Evolutionary conservation across 1,140 invertebrate genomes (phyloP).

Genomic region (Druon quercuslanigerum): DNA sequence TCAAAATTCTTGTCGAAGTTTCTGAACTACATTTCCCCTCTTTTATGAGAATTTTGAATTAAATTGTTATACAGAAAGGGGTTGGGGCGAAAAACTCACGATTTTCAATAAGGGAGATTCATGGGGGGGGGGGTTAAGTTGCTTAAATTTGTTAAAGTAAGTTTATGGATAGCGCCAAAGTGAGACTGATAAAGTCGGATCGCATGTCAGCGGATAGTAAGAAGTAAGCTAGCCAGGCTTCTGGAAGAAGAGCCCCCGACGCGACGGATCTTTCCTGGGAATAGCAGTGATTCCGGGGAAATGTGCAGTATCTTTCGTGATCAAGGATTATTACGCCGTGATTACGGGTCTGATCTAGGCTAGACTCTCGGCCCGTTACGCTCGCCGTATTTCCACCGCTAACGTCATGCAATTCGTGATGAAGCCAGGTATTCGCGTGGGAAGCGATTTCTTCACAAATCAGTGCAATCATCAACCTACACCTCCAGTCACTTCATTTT

Average conservation of each 20-base stretch:
- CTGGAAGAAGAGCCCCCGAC: too few species aligned
- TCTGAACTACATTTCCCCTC: too few species aligned
- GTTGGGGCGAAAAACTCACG: too few species aligned
- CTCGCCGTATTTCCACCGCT: constrained; percentile 52
- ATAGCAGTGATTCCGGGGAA: constrained; percentile 73
- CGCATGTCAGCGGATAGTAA: constrained; percentile 73
- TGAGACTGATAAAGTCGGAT: constrained; percentile 59
- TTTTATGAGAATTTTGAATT: too few species aligned
- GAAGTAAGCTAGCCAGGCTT: constrained; percentile 5
- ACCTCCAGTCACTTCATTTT: constrained; percentile 18
- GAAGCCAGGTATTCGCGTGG: constrained; percentile 60
- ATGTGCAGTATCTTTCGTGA: constrained; percentile 75
- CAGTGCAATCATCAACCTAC: constrained; percentile 27
- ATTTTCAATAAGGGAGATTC: too few species aligned
- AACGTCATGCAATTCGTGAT: constrained; percentile 69
- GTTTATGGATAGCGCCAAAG: not conserved
- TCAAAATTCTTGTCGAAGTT: too few species aligned
- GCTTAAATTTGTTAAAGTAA: too few species aligned
- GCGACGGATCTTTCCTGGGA: constrained; percentile 65
- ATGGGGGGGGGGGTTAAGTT: too few species aligned
- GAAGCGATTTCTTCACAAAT: constrained; percentile 60
- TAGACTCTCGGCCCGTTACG: constrained; percentile 59
- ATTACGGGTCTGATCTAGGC: constrained; percentile 73
- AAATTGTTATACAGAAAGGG: too few species aligned
- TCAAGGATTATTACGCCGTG: constrained; percentile 73